Percentiles rank a stretch among this genome's conserved stretches.
phyloP scores from a whole-genome alignment of 1,140 invertebrate genomes.

The Pectinophora gossypiella region DNA sequence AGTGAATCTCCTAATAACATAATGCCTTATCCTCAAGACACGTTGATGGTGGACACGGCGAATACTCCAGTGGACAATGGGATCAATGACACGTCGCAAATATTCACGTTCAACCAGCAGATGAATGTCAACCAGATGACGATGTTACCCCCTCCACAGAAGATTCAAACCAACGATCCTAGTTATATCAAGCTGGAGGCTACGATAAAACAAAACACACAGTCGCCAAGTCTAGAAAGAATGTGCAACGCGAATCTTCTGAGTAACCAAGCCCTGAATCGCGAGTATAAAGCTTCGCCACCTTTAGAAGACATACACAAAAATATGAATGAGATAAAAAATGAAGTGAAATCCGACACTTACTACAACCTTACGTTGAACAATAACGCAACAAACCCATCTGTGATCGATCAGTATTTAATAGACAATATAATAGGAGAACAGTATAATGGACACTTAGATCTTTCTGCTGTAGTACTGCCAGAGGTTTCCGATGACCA shows the following conservation, averaged over 20 bases:
- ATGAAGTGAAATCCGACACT: constrained; percentile 62
- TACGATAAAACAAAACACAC: constrained; percentile 65
- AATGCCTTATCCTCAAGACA: constrained; percentile 50
- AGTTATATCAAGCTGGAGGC: constrained; percentile 67
- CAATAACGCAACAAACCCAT: constrained; percentile 34
- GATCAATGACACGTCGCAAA: constrained; percentile 47
- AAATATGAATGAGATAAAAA: constrained; percentile 66
- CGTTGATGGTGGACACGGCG: constrained; percentile 33
- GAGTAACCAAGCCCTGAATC: constrained; percentile 42
- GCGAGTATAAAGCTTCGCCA: constrained; percentile 64
- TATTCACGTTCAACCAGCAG: constrained; percentile 61
- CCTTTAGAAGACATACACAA: constrained; percentile 64
- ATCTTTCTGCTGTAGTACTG: constrained; percentile 45
- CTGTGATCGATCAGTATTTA: constrained; percentile 58
- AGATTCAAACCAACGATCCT: constrained; percentile 55
- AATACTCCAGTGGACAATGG: constrained; percentile 47
- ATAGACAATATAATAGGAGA: constrained; percentile 64
- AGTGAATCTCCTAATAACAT: constrained; percentile 53
- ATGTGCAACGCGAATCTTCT: constrained; percentile 63
- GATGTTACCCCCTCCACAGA: constrained; percentile 44
- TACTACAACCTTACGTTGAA: constrained; percentile 56
- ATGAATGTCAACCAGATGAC: constrained; percentile 54
- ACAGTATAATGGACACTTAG: constrained; percentile 50
- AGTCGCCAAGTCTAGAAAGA: constrained; percentile 58
- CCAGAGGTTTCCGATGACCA: constrained; percentile 39